Conservation (phyloP, 2,113 vertebrate genomes). For the Caloenas nicobarica region DNA sequence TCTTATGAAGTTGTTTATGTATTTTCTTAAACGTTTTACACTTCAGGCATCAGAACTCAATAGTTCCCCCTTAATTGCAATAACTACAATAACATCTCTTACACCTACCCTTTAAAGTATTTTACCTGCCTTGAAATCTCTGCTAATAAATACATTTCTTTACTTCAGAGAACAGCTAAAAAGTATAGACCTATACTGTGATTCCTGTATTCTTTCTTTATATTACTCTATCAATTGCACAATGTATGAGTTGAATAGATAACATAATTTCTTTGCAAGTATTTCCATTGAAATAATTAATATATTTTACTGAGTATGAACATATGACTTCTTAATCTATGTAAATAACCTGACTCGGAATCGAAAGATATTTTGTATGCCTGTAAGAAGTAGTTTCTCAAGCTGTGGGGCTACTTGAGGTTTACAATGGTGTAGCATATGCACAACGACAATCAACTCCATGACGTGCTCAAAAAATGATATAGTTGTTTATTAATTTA, state of each 20-base stretch:
- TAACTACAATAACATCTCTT: not conserved
- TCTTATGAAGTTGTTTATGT: not conserved
- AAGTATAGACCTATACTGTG: not conserved
- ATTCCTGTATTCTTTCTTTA: not conserved
- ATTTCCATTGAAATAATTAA: not conserved
- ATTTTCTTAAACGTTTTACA: not conserved
- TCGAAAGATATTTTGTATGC: not conserved
- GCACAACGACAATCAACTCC: not conserved
- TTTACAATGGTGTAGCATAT: not conserved
- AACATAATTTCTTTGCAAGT: not conserved
- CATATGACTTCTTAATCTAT: not conserved
- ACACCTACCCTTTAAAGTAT: not conserved
- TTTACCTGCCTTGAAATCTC: not conserved
- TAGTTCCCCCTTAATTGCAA: not conserved
- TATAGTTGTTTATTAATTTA: not conserved
- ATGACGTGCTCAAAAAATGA: fast-evolving
- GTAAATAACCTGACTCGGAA: not conserved
- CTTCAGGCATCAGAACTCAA: not conserved
- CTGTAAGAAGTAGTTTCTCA: not conserved
- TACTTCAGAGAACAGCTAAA: not conserved
- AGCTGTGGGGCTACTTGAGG: not conserved
- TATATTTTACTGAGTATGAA: not conserved
- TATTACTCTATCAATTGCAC: not conserved
- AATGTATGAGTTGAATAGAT: not conserved
- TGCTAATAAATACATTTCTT: not conserved